Evolutionary conservation across 2,113 vertebrate species (phyloP), one percentile per base, ranked within the genome.

Genomic region (Petrocephalus microphthalmus): DNA sequence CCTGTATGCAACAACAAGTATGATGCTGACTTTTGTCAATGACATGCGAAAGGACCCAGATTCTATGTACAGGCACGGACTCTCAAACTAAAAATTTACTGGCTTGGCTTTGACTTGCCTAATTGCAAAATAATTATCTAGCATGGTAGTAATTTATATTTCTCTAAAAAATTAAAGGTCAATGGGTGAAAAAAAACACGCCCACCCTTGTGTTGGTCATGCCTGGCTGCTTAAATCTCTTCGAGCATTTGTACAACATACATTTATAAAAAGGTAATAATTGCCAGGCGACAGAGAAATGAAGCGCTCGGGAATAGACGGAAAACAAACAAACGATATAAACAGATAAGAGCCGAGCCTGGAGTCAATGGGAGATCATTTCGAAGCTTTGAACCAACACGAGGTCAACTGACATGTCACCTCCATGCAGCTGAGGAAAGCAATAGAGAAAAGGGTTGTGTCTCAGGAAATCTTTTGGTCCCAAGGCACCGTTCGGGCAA

Each of bases 81-180:
- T 85, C 15, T 53, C 0, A 84, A 2, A 22, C 33, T 64, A 29
- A 60, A 86, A n/a, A 64, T 64, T 19, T 45, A n/a, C 33, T 17
- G 7, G 51, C 56, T 19, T 53, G 8, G 17, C n/a, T 54, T 54
- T 87, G 3, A 71, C 71, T 56, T 56, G 5, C 49, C 71, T 88
- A 88, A 82, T 81, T 82, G 51, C 20, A 19, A 51, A 88, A 78
- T 78, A 88, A 82, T 88, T 78, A 88, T 37, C 51, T 78, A 47
- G 6, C 7, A 29, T 87, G 33, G 29, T 54, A 42, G 29, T 37
- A 53, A 88, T 87, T 47, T 25, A 56, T 52, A 33, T 49, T 29
- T 25, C 83, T 49, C 37, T 20, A 6, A 42, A 87, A 29, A 42
- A 60, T 29, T 33, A 84, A 64, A 47, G n/a, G 7, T 60, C 33